Percentiles rank a stretch among this genome's conserved stretches.
These are phyloP conservation scores for Sebastes hopkinsi DNA, from an alignment of 2,797 vertebrate genomes.

Conservation along the genomic window DNA sequence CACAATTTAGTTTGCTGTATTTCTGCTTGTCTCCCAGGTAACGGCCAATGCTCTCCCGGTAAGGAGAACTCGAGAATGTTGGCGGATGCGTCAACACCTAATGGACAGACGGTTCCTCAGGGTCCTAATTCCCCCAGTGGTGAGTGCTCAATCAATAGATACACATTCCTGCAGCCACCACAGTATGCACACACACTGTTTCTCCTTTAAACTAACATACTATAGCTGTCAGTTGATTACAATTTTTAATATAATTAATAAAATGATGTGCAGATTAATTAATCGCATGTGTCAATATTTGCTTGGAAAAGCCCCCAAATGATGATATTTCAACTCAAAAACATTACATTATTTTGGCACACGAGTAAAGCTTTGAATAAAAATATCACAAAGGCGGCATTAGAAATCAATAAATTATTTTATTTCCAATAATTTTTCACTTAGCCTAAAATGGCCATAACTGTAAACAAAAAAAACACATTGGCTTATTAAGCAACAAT, in stretches of 20 bases:
- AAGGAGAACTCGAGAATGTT: conserved; percentile 92
- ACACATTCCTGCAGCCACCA: background rate
- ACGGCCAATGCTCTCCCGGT: conserved; percentile 94
- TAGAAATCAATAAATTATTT: background rate
- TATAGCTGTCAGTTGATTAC: background rate
- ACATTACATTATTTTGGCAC: background rate
- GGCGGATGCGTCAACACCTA: conserved; percentile 92
- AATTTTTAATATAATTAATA: background rate
- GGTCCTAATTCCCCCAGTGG: conserved; percentile 82
- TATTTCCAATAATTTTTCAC: background rate
- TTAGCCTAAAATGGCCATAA: too few relatives aligned
- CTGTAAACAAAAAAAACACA: too few relatives aligned
- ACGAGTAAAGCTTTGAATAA: background rate
- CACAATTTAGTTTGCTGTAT: conserved; percentile 57
- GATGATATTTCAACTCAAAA: background rate
- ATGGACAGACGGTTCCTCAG: conserved; percentile 91
- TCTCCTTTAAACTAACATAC: background rate
- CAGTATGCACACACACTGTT: background rate
- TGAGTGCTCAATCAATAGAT: conserved; percentile 69
- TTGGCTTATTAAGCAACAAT: background rate
- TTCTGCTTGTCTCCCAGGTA: conserved; percentile 84
- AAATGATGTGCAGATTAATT: background rate
- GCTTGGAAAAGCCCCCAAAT: background rate
- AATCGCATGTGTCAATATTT: background rate
- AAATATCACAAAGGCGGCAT: background rate